Conservation (phyloP, 2,888 invertebrate genomes). For the Ashinkailepas kermadecensis region DNA sequence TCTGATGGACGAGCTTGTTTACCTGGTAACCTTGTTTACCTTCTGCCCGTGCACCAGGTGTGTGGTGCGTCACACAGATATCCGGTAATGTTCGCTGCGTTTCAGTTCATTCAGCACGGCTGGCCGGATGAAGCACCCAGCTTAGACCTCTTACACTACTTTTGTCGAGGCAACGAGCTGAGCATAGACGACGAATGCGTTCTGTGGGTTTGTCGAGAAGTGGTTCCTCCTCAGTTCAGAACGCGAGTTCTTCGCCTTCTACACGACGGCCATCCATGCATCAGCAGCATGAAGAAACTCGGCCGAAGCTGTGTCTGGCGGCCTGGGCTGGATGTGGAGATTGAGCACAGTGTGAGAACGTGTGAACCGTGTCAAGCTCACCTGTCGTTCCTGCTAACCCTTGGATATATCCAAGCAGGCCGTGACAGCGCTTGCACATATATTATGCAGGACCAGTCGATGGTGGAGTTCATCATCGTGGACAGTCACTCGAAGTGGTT, state of each 20-base stretch:
- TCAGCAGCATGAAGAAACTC: neutral
- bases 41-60: neutral
- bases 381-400: neutral
- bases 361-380: slow-evolving; percentile 10
- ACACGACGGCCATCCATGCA: too few relatives aligned
- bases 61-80: slow-evolving; percentile 10
- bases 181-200: neutral
- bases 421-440: slow-evolving; percentile 20
- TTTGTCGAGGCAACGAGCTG: too few relatives aligned
- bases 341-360: neutral
- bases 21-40: neutral
- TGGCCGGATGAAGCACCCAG: too few relatives aligned
- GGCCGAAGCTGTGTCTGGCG: slow-evolving; percentile 5
- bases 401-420: slow-evolving; percentile 6
- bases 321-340: too few relatives aligned
- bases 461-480: slow-evolving; percentile 3
- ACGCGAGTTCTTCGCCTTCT: too few relatives aligned
- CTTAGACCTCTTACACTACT: neutral
- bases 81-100: too few relatives aligned
- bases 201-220: too few relatives aligned
- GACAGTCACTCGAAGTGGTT: slow-evolving; percentile 24
- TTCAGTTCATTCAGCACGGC: too few relatives aligned
- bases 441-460: slow-evolving; percentile 18
- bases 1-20: too few relatives aligned
- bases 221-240: too few relatives aligned